Evolutionary conservation across 2,797 vertebrate species (phyloP).

Genomic region (Lates japonicus): DNA sequence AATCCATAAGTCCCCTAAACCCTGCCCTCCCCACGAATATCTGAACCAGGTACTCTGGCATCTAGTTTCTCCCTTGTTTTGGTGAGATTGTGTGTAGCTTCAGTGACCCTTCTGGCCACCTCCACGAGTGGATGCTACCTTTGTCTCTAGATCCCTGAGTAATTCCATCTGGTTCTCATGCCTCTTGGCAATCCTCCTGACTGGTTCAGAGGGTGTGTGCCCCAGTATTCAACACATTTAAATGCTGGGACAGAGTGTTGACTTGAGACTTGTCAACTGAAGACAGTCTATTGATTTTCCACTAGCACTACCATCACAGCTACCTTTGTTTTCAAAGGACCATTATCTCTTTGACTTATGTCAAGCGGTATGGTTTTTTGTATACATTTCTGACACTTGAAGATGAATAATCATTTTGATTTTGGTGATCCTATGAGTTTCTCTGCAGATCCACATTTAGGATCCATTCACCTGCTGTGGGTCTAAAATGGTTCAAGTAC

Average conservation of each 20-base stretch:
- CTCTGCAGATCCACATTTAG: background rate
- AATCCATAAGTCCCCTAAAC: background rate
- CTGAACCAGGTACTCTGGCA: background rate
- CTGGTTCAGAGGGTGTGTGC: background rate
- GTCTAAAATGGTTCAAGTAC: background rate
- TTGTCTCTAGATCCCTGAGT: background rate
- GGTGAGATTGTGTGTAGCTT: background rate
- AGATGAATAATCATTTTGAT: conserved; percentile 3
- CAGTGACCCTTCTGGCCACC: background rate
- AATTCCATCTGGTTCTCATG: background rate
- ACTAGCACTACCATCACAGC: background rate
- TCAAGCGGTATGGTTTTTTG: background rate
- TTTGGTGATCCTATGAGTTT: background rate
- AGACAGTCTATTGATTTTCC: background rate
- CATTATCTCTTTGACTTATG: background rate
- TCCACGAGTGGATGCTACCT: background rate
- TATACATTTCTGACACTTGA: conserved; percentile 3
- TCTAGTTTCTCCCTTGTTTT: background rate
- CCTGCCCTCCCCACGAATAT: background rate
- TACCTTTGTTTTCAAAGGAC: background rate
- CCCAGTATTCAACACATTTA: background rate
- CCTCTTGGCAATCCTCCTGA: background rate
- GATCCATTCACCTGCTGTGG: background rate
- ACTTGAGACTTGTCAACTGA: background rate
- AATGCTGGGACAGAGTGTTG: background rate